Conservation (phyloP, 2,888 invertebrate species). For the Aelia acuminata region DNA sequence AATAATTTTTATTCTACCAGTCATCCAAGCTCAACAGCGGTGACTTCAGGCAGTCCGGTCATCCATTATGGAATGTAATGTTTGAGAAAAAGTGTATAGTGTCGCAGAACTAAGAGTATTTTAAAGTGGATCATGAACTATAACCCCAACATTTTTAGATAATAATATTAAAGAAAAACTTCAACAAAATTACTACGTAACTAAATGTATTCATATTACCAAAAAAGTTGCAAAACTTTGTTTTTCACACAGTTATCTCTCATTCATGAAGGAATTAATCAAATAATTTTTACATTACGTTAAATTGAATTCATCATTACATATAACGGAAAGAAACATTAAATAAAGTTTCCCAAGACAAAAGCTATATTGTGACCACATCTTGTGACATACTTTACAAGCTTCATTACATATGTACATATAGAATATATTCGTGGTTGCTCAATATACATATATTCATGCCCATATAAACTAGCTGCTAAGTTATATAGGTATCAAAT, state of each 20-base stretch:
- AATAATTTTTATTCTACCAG: no score
- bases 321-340: background rate
- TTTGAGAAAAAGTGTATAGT: no score
- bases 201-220: background rate
- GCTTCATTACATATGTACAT: slow-evolving; percentile 37
- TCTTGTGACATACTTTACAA: slow-evolving; percentile 30
- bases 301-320: background rate
- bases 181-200: no score
- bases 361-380: background rate
- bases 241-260: background rate
- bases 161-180: no score
- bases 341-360: slow-evolving; percentile 22
- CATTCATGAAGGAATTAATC: background rate
- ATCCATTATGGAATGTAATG: no score
- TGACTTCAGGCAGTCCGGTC: no score
- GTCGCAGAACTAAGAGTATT: no score
- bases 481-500: slow-evolving; percentile 31
- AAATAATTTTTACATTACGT: background rate
- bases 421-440: slow-evolving; percentile 30
- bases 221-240: background rate
- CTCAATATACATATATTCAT: slow-evolving; percentile 24
- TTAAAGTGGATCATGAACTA: no score
- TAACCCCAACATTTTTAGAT: no score
- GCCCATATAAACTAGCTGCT: background rate
- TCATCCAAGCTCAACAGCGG: no score